phyloP scores from a whole-genome alignment of 1,140 invertebrate species.

The Danaus plexippus region DNA sequence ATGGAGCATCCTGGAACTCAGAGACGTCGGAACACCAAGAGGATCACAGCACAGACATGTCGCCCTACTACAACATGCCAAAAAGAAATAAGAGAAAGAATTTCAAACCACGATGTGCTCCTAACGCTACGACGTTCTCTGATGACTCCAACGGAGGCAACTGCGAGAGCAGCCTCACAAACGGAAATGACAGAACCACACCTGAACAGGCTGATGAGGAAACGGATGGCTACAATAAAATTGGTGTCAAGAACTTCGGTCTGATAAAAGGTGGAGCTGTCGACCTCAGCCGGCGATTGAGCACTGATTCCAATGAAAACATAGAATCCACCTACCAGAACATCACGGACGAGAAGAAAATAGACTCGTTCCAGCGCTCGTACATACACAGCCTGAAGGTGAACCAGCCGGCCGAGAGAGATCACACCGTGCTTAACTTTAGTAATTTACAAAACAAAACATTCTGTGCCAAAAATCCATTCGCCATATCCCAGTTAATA shows the following conservation, averaged over 20 bases:
- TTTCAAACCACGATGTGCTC: conserved; percentile 77
- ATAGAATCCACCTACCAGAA: conserved; percentile 63
- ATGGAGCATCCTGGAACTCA: conserved; percentile 54
- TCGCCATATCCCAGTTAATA: conserved; percentile 71
- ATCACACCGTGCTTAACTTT: conserved; percentile 60
- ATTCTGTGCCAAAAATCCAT: conserved; percentile 72
- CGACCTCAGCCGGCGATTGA: conserved; percentile 64
- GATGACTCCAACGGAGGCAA: conserved; percentile 67
- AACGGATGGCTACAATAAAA: conserved; percentile 54
- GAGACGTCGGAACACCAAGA: conserved; percentile 52
- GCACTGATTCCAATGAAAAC: conserved; percentile 70
- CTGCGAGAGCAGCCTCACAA: conserved; percentile 63
- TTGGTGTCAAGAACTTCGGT: conserved; percentile 68
- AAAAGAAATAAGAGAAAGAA: conserved; percentile 79
- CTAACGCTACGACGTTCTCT: conserved; percentile 67
- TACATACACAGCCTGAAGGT: conserved; percentile 70
- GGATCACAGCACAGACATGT: conserved; percentile 64
- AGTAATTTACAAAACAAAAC: conserved; percentile 68
- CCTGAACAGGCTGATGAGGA: conserved; percentile 49
- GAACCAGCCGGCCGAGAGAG: conserved; percentile 46
- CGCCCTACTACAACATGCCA: conserved; percentile 69
- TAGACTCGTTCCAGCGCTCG: conserved; percentile 63
- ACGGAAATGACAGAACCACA: conserved; percentile 59
- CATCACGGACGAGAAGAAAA: conserved; percentile 58
- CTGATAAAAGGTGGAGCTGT: conserved; percentile 66